Percentiles rank a stretch among this genome's conserved stretches.
phyloP scores from a whole-genome alignment of 2,797 vertebrate species.

The Propithecus deckenii region DNA sequence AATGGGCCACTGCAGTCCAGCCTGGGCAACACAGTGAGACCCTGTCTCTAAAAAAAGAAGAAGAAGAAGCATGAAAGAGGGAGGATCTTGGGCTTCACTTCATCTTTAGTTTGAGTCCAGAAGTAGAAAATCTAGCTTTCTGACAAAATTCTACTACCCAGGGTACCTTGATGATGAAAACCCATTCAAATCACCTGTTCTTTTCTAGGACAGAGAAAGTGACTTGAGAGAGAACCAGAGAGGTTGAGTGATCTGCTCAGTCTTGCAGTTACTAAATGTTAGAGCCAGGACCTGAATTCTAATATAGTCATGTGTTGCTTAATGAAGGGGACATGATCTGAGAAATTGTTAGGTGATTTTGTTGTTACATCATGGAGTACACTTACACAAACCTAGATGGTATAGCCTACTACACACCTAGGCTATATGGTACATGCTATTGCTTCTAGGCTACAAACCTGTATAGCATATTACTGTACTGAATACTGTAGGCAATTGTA shows the following conservation, averaged over 20 bases:
- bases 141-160: neutral
- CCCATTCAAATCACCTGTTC: neutral
- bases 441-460: neutral
- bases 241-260: neutral
- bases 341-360: neutral
- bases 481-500: neutral
- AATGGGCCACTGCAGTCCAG: neutral
- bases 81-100: neutral
- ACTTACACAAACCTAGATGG: neutral
- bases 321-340: neutral
- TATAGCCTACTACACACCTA: neutral
- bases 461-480: neutral
- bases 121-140: conserved; percentile 30
- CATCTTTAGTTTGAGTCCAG: neutral
- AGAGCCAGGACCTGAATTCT: neutral
- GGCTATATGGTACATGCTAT: neutral
- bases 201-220: neutral
- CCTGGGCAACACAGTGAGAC: neutral
- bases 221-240: neutral
- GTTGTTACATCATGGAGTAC: neutral
- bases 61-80: neutral
- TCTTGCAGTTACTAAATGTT: neutral
- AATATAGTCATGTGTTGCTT: neutral
- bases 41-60: neutral
- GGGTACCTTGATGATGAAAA: neutral